Evolutionary conservation across 2,113 vertebrate species (phyloP).

Genomic region (Salvator merianae): DNA sequence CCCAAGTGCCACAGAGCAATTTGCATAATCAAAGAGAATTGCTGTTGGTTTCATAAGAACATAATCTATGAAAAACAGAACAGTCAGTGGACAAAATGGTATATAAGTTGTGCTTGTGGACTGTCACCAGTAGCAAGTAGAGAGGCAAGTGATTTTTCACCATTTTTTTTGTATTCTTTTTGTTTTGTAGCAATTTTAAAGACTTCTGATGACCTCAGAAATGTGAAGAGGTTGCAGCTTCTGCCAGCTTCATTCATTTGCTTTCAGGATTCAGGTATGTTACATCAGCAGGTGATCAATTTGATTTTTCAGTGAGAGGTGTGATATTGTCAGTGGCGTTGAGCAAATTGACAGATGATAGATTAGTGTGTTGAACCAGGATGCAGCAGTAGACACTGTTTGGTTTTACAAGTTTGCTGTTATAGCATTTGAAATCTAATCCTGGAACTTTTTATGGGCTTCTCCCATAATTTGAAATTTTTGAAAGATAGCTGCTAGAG

Average conservation of each 20-base stretch:
- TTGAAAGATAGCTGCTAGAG: neutral
- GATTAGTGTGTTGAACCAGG: neutral
- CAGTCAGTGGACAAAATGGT: neutral
- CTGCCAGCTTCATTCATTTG: slow-evolving; percentile 79
- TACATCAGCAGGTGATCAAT: neutral
- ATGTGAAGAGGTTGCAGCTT: slow-evolving; percentile 83
- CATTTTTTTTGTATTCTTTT: neutral
- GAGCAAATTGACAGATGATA: neutral
- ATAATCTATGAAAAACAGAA: neutral
- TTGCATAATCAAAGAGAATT: neutral
- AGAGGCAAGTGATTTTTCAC: neutral
- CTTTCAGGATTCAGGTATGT: slow-evolving; percentile 80
- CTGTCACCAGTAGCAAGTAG: neutral
- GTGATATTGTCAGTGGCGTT: neutral
- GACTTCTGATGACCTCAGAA: slow-evolving; percentile 73
- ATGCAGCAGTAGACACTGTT: neutral
- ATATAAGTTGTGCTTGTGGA: neutral
- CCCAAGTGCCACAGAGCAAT: neutral
- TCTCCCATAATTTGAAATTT: neutral
- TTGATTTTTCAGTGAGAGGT: slow-evolving; percentile 6
- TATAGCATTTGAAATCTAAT: neutral
- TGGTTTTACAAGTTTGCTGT: neutral
- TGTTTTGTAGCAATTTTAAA: slow-evolving; percentile 82
- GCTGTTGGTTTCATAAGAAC: neutral
- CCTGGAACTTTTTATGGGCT: neutral